These are phyloP conservation scores for Empis stercorea DNA, from an alignment of 2,888 invertebrate genomes.

Conservation along the genomic window DNA sequence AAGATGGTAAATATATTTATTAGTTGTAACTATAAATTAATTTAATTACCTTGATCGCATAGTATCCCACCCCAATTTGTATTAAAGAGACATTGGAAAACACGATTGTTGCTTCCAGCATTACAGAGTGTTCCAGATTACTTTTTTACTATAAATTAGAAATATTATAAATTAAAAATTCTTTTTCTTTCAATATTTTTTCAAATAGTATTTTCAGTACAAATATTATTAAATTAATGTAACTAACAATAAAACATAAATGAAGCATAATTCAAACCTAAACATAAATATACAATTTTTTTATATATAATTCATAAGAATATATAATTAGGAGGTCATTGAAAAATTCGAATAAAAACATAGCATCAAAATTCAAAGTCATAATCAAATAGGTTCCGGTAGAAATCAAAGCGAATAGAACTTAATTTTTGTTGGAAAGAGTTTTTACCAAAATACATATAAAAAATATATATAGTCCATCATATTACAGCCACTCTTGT, in stretches of 20 bases:
- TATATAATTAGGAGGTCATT: neutral
- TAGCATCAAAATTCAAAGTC: neutral
- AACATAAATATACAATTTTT: too few relatives aligned
- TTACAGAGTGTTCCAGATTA: constrained; percentile 89
- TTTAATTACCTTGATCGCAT: constrained; percentile 76
- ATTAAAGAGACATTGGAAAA: constrained; percentile 94
- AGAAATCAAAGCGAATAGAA: neutral
- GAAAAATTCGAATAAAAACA: neutral
- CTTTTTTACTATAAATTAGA: constrained; percentile 44
- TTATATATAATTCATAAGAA: neutral
- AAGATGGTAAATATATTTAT: neutral
- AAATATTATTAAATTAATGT: too few relatives aligned
- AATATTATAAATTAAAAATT: neutral
- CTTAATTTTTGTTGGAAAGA: too few relatives aligned
- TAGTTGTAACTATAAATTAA: neutral
- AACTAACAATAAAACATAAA: too few relatives aligned
- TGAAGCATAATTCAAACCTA: too few relatives aligned
- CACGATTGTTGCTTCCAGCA: constrained; percentile 91
- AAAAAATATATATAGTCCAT: too few relatives aligned
- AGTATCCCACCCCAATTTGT: constrained; percentile 98
- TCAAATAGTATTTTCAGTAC: too few relatives aligned
- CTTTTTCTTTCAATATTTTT: neutral
- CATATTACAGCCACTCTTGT: too few relatives aligned
- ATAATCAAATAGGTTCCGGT: neutral
- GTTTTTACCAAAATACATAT: too few relatives aligned